These are phyloP conservation scores for Lepeophtheirus salmonis DNA, from an alignment of 1,140 invertebrate species.

Conservation along the genomic window DNA sequence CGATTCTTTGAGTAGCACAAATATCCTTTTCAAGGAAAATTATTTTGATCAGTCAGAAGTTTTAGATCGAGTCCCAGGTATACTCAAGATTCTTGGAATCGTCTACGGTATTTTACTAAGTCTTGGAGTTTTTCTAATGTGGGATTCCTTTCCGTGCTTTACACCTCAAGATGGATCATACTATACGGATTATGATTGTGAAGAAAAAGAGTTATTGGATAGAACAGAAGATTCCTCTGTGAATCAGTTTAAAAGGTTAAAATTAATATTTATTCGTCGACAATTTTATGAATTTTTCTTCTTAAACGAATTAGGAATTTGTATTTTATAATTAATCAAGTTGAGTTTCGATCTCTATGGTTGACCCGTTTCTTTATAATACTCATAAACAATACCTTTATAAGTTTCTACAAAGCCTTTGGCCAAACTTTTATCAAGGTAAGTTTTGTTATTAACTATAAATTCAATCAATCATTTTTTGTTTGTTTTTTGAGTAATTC, in stretches of 20 bases:
- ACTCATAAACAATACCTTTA: not conserved
- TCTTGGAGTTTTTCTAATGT: not conserved
- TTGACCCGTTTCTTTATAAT: not conserved
- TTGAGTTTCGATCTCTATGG: not conserved
- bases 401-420: not conserved
- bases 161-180: not conserved
- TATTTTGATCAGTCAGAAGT: not conserved
- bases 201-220: not conserved
- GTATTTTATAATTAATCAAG: not conserved
- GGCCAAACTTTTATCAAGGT: not conserved
- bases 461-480: too few relatives aligned
- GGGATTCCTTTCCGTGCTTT: not conserved
- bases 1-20: not conserved
- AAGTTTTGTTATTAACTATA: too few relatives aligned
- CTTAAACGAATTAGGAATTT: not conserved
- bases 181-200: not conserved
- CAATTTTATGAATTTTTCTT: too few relatives aligned
- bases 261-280: too few relatives aligned
- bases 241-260: not conserved
- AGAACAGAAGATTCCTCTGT: not conserved
- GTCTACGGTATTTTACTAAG: not conserved
- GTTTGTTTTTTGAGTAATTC: too few relatives aligned
- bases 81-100: not conserved
- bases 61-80: not conserved
- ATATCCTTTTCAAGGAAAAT: not conserved